Conservation (phyloP, 2,113 vertebrate species). For the Plotosus lineatus region DNA sequence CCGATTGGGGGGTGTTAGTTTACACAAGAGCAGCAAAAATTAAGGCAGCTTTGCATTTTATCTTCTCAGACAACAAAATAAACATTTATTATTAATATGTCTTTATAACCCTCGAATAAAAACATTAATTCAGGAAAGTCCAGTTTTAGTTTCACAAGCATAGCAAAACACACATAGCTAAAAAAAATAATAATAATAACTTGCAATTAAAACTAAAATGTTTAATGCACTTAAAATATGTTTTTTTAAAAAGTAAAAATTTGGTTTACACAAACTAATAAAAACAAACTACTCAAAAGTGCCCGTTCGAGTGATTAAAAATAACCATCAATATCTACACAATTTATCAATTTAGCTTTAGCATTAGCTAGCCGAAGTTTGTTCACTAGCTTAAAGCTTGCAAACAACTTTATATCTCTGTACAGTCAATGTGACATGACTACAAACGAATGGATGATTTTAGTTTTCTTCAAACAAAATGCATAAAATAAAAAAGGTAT, state of each 20-base stretch:
- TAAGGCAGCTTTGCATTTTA: not conserved
- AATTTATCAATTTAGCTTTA: no score
- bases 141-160: no score
- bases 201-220: not conserved
- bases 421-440: no score
- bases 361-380: not conserved
- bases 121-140: not conserved
- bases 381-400: not conserved
- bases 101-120: not conserved
- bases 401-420: not conserved
- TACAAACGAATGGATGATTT: not conserved
- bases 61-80: not conserved
- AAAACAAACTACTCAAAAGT: not conserved
- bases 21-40: not conserved
- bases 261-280: not conserved
- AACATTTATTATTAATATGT: not conserved
- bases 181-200: no score
- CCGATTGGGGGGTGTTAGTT: not conserved
- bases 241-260: not conserved
- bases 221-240: not conserved
- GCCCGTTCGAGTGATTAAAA: not conserved
- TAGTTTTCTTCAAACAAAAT: not conserved
- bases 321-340: not conserved
- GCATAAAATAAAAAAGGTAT: no score
- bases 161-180: no score